These are phyloP conservation scores for Caenorhabditis sp. DNA, from an alignment of 2,888 invertebrate genomes.

Conservation along the genomic window DNA sequence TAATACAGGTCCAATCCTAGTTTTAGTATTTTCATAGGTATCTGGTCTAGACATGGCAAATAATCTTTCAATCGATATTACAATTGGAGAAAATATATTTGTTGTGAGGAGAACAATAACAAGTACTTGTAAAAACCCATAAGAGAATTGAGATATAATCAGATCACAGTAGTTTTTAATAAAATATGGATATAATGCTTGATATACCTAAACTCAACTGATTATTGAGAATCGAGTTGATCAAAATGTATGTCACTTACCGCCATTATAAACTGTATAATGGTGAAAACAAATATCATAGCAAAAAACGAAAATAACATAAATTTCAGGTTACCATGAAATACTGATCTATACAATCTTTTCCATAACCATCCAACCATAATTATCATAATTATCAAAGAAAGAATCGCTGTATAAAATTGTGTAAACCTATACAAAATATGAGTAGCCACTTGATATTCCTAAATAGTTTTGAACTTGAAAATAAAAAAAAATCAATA, in stretches of 20 bases:
- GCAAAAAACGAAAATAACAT: neutral
- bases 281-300: neutral
- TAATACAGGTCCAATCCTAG: conserved; percentile 9
- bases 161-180: conserved; percentile 8
- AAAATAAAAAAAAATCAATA: neutral
- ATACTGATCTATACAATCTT: conserved; percentile 4
- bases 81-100: conserved; percentile 15
- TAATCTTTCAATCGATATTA: conserved; percentile 22
- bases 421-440: conserved; percentile 12
- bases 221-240: neutral
- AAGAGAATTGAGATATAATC: conserved; percentile 7
- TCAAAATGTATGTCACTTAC: neutral
- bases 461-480: conserved; percentile 1
- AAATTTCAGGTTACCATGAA: conserved; percentile 21
- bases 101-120: conserved; percentile 10
- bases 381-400: conserved; percentile 8
- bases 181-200: conserved; percentile 16
- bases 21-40: conserved; percentile 10
- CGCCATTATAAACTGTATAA: neutral
- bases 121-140: conserved; percentile 3
- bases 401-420: conserved; percentile 10
- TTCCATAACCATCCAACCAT: conserved; percentile 6
- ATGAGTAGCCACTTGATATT: conserved; percentile 12
- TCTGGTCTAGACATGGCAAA: conserved; percentile 15
- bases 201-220: conserved; percentile 11